Evolutionary conservation across 2,113 vertebrate species (phyloP).

Genomic region (Rhinichthys klamathensis): DNA sequence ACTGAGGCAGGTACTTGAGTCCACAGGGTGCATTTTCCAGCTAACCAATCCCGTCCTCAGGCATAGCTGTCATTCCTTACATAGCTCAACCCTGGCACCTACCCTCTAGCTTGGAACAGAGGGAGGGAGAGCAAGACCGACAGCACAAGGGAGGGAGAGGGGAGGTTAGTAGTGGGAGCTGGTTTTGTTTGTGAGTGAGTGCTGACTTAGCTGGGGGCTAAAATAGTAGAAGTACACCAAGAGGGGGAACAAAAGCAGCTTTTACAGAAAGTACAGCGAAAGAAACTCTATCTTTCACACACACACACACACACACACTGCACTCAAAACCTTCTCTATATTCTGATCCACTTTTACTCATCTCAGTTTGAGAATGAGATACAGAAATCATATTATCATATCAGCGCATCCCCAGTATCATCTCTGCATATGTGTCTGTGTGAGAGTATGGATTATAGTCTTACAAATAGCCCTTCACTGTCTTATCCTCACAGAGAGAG

Average conservation of each 20-base stretch:
- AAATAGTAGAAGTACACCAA: constrained; percentile 41
- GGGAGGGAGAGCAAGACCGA: constrained; percentile 22
- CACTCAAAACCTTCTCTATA: neutral
- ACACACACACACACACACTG: neutral
- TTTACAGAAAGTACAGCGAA: constrained; percentile 9
- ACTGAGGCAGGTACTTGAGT: constrained; percentile 40
- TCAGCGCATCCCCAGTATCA: constrained; percentile 30
- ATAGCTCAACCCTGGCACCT: constrained; percentile 43
- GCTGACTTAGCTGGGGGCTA: constrained; percentile 54
- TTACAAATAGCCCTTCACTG: constrained; percentile 72
- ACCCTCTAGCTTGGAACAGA: constrained; percentile 31
- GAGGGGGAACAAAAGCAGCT: constrained; percentile 43
- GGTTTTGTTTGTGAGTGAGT: constrained; percentile 46
- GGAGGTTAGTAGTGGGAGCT: constrained; percentile 10
- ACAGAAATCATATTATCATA: constrained; percentile 19
- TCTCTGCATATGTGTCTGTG: constrained; percentile 61
- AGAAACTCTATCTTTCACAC: neutral
- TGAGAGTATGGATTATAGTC: constrained; percentile 72
- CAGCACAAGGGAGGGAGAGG: constrained; percentile 24
- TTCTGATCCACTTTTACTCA: neutral
- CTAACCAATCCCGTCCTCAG: constrained; percentile 41
- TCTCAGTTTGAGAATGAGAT: constrained; percentile 20
- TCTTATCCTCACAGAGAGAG: constrained; percentile 70
- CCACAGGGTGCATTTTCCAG: constrained; percentile 49
- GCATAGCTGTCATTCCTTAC: constrained; percentile 48